Percentiles rank a stretch among this genome's conserved stretches.
Conservation (phyloP, 1,140 invertebrate species). For the Stegodyphus mimosarum region DNA sequence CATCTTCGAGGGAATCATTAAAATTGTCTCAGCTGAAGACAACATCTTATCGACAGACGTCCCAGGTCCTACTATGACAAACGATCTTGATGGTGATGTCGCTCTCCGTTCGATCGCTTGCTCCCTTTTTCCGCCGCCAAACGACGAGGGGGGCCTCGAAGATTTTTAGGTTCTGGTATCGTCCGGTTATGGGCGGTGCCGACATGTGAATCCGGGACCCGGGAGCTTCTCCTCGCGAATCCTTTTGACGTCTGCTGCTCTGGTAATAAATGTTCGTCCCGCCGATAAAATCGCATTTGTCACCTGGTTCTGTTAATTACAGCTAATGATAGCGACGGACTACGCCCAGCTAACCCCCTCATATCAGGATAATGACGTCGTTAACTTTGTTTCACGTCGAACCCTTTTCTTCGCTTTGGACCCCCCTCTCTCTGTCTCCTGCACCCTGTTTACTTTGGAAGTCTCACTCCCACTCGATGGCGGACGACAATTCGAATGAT, state of each 20-base stretch:
- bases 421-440: neutral
- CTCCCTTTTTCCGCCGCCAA: slow-evolving; percentile 28
- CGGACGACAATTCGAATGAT: too few species aligned
- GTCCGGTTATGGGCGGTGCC: slow-evolving; percentile 41
- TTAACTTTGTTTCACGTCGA: slow-evolving; percentile 48
- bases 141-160: neutral
- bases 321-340: slow-evolving; percentile 53
- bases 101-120: slow-evolving; percentile 38
- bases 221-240: neutral
- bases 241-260: slow-evolving; percentile 37
- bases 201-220: slow-evolving; percentile 44
- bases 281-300: slow-evolving; percentile 58
- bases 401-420: slow-evolving; percentile 3
- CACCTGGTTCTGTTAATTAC: slow-evolving; percentile 60
- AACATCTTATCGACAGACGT: slow-evolving; percentile 42
- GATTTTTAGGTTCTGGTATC: slow-evolving; percentile 42
- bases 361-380: slow-evolving; percentile 58
- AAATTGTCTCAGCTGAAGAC: neutral
- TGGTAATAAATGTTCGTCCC: slow-evolving; percentile 44
- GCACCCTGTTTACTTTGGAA: too few species aligned
- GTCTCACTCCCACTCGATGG: too few species aligned
- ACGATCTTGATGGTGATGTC: slow-evolving; percentile 31
- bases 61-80: slow-evolving; percentile 38
- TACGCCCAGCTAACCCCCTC: slow-evolving; percentile 54
- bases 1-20: too few species aligned